Evolutionary conservation across 2,888 invertebrate species (phyloP).

Genomic region (Tanytarsus gracilentus): DNA sequence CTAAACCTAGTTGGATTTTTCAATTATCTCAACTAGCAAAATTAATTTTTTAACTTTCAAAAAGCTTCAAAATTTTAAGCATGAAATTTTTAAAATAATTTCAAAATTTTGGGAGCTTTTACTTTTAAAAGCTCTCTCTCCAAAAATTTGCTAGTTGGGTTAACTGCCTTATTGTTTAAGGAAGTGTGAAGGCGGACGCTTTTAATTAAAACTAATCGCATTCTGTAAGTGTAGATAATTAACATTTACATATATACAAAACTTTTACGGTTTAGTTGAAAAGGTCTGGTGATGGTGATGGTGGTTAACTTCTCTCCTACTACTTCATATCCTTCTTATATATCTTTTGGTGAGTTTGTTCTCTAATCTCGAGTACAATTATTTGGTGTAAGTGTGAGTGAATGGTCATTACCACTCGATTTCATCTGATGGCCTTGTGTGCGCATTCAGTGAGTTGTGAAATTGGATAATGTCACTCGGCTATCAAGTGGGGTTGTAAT

Average conservation of each 20-base stretch:
- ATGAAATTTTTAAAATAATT: too few species aligned
- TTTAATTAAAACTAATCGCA: constrained; percentile 21
- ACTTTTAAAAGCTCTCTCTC: too few species aligned
- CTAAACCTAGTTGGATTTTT: too few species aligned
- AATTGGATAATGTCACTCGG: constrained; percentile 12
- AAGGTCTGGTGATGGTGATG: neutral
- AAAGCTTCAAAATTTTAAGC: too few species aligned
- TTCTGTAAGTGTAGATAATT: constrained; percentile 17
- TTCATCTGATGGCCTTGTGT: neutral
- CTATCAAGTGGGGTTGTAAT: too few species aligned
- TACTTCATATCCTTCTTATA: neutral
- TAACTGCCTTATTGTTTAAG: too few species aligned
- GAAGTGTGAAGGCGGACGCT: neutral
- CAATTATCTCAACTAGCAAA: too few species aligned
- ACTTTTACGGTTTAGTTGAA: neutral
- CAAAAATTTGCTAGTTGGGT: too few species aligned
- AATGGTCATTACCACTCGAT: neutral
- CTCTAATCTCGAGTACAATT: constrained; percentile 8
- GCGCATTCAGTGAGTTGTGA: constrained; percentile 4
- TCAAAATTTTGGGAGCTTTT: too few species aligned
- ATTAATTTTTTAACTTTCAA: too few species aligned
- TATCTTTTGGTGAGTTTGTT: constrained; percentile 11
- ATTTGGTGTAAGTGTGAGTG: constrained; percentile 4
- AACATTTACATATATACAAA: constrained; percentile 10
- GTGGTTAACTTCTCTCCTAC: constrained; percentile 14